Conservation (phyloP, 2,888 invertebrate genomes). For the Chrysina gloriosa region DNA sequence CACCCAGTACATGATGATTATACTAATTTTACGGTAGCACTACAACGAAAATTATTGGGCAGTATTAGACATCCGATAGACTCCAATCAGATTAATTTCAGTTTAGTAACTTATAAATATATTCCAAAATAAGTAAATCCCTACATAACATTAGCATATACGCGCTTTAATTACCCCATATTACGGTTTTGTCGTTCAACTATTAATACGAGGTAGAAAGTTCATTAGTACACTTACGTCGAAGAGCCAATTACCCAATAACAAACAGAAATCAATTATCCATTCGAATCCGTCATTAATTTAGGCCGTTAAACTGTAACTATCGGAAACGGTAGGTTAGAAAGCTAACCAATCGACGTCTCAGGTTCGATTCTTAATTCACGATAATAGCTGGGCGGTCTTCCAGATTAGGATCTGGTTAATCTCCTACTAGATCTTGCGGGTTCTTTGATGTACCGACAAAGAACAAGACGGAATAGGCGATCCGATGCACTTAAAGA, state of each 20-base stretch:
- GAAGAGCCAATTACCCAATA: conserved; percentile 7
- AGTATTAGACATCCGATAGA: too few species aligned
- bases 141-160: too few species aligned
- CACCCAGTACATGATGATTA: too few species aligned
- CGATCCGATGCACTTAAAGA: not conserved
- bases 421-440: conserved; percentile 27
- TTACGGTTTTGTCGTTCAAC: too few species aligned
- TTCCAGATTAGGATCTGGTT: conserved; percentile 19
- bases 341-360: conserved; percentile 21
- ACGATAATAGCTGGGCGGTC: conserved; percentile 33
- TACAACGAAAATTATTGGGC: too few species aligned
- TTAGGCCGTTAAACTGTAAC: conserved; percentile 3
- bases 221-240: too few species aligned
- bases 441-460: conserved; percentile 26
- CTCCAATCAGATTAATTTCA: too few species aligned
- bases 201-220: too few species aligned
- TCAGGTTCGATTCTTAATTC: conserved; percentile 19
- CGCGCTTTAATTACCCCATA: too few species aligned
- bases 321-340: conserved; percentile 6
- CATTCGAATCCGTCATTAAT: conserved; percentile 11
- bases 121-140: too few species aligned
- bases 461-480: not conserved
- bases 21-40: too few species aligned
- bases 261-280: conserved; percentile 26
- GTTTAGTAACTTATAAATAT: too few species aligned